Conservation (phyloP, 2,888 invertebrate genomes). For the Halocaridina rubra region DNA sequence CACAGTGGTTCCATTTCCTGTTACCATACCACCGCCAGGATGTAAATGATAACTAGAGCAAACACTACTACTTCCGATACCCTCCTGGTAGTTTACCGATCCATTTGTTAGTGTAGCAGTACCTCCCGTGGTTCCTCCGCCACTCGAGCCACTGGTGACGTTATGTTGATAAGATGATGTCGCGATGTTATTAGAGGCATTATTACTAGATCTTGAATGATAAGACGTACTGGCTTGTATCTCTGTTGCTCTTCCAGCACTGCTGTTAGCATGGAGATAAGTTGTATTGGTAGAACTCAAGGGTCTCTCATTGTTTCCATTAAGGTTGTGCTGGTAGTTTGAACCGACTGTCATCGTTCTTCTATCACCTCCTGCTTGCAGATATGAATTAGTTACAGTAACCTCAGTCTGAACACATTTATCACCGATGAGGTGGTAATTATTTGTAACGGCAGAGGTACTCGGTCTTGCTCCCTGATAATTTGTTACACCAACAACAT, state of each 20-base stretch:
- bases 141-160: not conserved
- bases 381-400: not conserved
- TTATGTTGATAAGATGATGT: not conserved
- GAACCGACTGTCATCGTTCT: not conserved
- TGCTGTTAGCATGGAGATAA: not conserved
- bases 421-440: not conserved
- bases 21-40: not conserved
- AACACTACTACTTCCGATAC: not conserved
- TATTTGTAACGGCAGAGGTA: not conserved
- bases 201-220: not conserved
- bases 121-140: not conserved
- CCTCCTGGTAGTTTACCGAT: slow-evolving; percentile 15
- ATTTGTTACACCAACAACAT: not conserved
- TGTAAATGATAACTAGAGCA: slow-evolving; percentile 10
- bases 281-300: not conserved
- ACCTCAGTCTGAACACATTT: not conserved
- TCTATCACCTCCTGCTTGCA: not conserved
- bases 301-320: not conserved
- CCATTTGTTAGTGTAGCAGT: not conserved
- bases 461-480: slow-evolving; percentile 7
- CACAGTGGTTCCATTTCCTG: slow-evolving; percentile 10
- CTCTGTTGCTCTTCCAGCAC: not conserved
- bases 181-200: not conserved
- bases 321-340: not conserved
- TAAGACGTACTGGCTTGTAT: not conserved